A percentile compares a stretch with the other conserved stretches of the same genome.
These are phyloP conservation scores for Eospalax fontanierii DNA, from an alignment of 2,797 vertebrate species.

Conservation along the genomic window DNA sequence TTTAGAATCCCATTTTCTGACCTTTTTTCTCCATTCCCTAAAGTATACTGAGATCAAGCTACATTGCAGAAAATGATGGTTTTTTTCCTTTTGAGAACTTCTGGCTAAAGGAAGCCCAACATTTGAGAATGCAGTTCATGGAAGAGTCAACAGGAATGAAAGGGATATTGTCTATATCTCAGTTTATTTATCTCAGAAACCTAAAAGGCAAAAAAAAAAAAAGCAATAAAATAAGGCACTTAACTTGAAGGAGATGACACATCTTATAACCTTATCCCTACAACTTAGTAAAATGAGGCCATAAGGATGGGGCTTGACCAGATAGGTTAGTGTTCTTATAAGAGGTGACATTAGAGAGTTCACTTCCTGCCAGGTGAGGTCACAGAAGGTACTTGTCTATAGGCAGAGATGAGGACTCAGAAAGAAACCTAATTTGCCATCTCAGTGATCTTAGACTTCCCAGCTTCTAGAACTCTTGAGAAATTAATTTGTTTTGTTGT, in stretches of 20 bases:
- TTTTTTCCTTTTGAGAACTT: background rate
- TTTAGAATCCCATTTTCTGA: background rate
- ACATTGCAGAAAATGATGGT: background rate
- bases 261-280: background rate
- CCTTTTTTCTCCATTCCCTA: background rate
- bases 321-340: background rate
- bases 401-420: background rate
- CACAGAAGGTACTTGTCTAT: background rate
- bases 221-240: background rate
- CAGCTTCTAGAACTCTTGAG: background rate
- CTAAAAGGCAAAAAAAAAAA: background rate
- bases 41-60: background rate
- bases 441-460: background rate
- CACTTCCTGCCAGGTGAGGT: background rate
- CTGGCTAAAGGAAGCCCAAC: background rate
- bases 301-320: background rate
- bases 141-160: background rate
- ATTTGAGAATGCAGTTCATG: background rate
- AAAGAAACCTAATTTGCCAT: background rate
- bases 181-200: background rate
- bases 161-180: background rate
- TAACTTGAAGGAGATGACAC: background rate
- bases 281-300: background rate
- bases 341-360: background rate
- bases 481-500: background rate